Evolutionary conservation across 2,797 vertebrate genomes (phyloP).

Genomic region (Malacoraja senta): DNA sequence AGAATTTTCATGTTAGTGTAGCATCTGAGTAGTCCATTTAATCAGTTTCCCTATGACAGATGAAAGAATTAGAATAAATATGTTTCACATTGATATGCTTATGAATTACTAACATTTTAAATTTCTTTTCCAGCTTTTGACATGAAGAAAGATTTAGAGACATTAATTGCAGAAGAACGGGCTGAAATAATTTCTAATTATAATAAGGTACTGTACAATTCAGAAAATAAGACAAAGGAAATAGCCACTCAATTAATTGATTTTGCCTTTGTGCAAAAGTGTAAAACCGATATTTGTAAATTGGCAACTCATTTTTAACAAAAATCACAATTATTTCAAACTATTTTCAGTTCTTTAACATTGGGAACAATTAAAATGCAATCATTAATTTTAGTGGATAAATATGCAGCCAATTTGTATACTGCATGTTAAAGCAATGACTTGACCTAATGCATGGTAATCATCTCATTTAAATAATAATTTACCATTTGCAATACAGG

Average conservation of each 20-base stretch:
- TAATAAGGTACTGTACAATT: slow-evolving; percentile 63
- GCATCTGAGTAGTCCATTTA: not conserved
- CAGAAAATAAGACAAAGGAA: not conserved
- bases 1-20: not conserved
- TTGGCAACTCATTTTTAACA: not conserved
- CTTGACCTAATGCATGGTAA: not conserved
- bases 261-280: not conserved
- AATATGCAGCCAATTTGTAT: not conserved
- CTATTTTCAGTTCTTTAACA: not conserved
- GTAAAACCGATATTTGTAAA: not conserved
- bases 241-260: not conserved
- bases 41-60: not conserved
- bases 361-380: not conserved
- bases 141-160: slow-evolving; percentile 86
- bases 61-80: not conserved
- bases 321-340: not conserved
- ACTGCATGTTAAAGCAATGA: not conserved
- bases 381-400: not conserved
- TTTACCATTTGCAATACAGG: not conserved
- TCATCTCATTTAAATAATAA: not conserved
- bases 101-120: not conserved
- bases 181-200: slow-evolving; percentile 76
- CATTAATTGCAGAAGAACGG: slow-evolving; percentile 75
- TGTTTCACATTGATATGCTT: not conserved
- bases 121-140: slow-evolving; percentile 63